Percentiles rank a stretch among this genome's conserved stretches.
These are phyloP conservation scores for Colinus virginianus DNA, from an alignment of 2,113 vertebrate species.

Conservation along the genomic window DNA sequence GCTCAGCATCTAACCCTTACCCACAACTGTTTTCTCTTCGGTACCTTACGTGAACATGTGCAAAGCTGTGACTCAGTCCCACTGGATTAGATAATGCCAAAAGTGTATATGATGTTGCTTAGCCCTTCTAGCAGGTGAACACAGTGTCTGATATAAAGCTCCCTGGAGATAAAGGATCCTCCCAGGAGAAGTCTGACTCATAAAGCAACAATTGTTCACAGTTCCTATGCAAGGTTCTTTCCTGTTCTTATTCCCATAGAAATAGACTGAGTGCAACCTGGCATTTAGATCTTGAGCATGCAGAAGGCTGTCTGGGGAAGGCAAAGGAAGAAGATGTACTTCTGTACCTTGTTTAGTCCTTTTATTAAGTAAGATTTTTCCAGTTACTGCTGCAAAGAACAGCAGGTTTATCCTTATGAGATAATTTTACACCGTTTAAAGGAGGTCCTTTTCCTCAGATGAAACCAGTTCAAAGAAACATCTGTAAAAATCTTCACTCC, in stretches of 20 bases:
- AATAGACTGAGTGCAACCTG: not conserved
- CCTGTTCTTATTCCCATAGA: not conserved
- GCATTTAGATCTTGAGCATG: not conserved
- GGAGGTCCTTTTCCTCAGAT: not conserved
- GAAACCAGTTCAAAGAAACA: not conserved
- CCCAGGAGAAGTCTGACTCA: not conserved
- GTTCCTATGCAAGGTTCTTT: not conserved
- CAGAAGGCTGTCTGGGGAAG: not conserved
- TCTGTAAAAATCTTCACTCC: not conserved
- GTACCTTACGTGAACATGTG: fast-evolving
- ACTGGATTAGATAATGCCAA: not conserved
- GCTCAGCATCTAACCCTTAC: not conserved
- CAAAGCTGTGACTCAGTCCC: not conserved
- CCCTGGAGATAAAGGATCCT: not conserved
- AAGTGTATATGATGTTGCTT: not conserved
- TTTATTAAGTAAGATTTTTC: not conserved
- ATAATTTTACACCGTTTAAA: not conserved
- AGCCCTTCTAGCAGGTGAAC: not conserved
- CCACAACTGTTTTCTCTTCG: not conserved
- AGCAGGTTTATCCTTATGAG: not conserved
- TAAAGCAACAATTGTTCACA: fast-evolving
- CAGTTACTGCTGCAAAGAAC: not conserved
- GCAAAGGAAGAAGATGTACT: not conserved
- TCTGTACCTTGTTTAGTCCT: not conserved
- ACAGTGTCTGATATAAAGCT: not conserved